These are phyloP conservation scores for Baryphthengus martii DNA, from an alignment of 2,113 vertebrate genomes.

Conservation along the genomic window DNA sequence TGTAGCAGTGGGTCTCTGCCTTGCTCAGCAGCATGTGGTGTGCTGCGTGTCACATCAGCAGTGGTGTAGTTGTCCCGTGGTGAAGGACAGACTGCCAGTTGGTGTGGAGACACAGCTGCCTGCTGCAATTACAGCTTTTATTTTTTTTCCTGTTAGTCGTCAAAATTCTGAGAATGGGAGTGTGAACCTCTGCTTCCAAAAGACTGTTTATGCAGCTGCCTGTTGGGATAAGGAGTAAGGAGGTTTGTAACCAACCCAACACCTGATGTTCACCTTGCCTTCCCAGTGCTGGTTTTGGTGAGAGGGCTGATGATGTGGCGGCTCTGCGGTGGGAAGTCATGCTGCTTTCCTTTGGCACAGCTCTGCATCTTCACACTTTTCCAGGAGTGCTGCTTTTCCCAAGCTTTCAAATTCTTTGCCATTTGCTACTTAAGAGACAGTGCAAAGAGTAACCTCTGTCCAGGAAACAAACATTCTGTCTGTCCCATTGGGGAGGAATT, in stretches of 20 bases:
- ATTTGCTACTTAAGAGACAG: not conserved
- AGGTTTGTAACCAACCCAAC: not conserved
- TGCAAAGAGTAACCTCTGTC: not conserved
- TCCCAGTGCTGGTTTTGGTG: not conserved
- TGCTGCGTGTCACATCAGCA: not conserved
- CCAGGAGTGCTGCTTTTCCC: not conserved
- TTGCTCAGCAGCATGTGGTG: rapidly evolving
- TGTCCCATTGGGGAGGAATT: not conserved
- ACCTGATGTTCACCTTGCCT: not conserved
- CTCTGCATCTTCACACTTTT: not conserved
- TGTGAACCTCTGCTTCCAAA: not conserved
- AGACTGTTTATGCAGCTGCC: not conserved
- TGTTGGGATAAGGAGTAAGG: not conserved
- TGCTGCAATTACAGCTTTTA: not conserved
- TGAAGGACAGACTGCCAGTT: not conserved
- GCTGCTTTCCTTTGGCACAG: not conserved
- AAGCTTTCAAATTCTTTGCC: not conserved
- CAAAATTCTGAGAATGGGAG: not conserved
- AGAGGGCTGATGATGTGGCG: not conserved
- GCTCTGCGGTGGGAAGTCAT: not conserved
- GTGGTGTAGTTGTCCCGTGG: rapidly evolving
- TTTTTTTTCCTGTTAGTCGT: too few relatives aligned
- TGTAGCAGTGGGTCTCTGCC: not conserved
- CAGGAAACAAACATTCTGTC: not conserved
- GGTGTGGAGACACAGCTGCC: not conserved